Conservation (phyloP, 2,888 invertebrate species). For the Torymus tubicola region DNA sequence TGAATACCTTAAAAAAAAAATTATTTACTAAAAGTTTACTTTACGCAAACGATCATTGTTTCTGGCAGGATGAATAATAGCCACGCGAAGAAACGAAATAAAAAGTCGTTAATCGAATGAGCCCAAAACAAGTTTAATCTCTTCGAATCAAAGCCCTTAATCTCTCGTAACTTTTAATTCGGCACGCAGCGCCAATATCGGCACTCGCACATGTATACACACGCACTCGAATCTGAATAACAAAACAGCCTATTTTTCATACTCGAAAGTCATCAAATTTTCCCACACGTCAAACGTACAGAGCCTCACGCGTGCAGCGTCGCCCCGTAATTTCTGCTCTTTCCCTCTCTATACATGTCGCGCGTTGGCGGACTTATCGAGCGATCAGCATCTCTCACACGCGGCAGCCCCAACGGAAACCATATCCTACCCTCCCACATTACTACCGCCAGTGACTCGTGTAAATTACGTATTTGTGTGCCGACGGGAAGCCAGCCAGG, state of each 20-base stretch:
- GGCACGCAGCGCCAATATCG: not conserved
- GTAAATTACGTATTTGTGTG: constrained; percentile 56
- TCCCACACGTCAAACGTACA: not conserved
- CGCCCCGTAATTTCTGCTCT: constrained; percentile 31
- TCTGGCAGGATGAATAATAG: not conserved
- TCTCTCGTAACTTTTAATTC: constrained; percentile 18
- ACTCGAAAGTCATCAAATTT: constrained; percentile 28
- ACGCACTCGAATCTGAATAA: constrained; percentile 35
- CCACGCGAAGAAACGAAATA: not conserved
- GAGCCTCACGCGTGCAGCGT: not conserved
- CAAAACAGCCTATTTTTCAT: constrained; percentile 34
- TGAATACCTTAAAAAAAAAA: too few species aligned
- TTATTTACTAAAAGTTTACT: too few species aligned
- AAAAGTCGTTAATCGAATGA: constrained; percentile 14
- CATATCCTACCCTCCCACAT: constrained; percentile 22
- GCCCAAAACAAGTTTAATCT: not conserved
- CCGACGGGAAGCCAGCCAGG: not conserved
- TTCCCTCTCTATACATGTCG: constrained; percentile 4
- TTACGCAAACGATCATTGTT: too few species aligned
- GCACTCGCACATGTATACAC: not conserved
- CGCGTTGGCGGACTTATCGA: constrained; percentile 42
- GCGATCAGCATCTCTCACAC: constrained; percentile 51
- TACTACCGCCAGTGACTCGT: constrained; percentile 5
- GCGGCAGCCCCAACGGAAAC: constrained; percentile 13
- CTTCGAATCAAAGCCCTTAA: constrained; percentile 31